These are phyloP conservation scores for Pangasius sanitwongsei DNA, from an alignment of 2,797 vertebrate species.

Conservation along the genomic window DNA sequence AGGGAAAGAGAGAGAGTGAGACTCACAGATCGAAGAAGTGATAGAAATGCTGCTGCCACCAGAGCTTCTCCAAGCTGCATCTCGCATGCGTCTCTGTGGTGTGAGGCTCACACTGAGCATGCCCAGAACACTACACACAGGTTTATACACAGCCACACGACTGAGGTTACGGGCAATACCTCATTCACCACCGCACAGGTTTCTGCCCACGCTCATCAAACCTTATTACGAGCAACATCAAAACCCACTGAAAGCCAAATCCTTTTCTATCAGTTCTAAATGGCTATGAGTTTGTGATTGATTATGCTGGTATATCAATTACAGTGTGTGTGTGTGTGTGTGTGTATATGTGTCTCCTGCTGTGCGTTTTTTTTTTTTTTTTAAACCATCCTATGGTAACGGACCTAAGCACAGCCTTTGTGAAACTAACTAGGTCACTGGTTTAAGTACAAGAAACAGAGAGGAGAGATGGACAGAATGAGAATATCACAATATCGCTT, in stretches of 20 bases:
- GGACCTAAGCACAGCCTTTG: not conserved
- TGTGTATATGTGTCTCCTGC: not conserved
- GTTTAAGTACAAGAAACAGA: not conserved
- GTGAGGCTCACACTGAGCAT: slow-evolving; percentile 33
- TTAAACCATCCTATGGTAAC: not conserved
- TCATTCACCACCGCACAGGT: not conserved
- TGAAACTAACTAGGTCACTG: slow-evolving; percentile 45
- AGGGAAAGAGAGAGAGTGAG: not conserved
- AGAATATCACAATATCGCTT: not conserved
- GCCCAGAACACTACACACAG: slow-evolving; percentile 22
- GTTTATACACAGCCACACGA: not conserved
- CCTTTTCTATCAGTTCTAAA: not conserved
- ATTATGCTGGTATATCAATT: slow-evolving; percentile 13
- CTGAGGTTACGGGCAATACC: not conserved
- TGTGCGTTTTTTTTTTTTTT: not conserved
- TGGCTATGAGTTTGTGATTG: not conserved
- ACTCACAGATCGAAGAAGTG: slow-evolving; percentile 22
- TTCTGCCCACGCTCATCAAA: not conserved
- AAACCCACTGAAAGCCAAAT: not conserved
- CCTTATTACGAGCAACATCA: not conserved
- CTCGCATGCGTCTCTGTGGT: slow-evolving; percentile 14
- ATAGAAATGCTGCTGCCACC: slow-evolving; percentile 17
- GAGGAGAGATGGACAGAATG: not conserved
- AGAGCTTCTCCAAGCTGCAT: slow-evolving; percentile 30
- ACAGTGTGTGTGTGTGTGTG: not conserved